Evolutionary conservation across 1,140 invertebrate genomes (phyloP).

Genomic region (Rhyacophila brunnea): DNA sequence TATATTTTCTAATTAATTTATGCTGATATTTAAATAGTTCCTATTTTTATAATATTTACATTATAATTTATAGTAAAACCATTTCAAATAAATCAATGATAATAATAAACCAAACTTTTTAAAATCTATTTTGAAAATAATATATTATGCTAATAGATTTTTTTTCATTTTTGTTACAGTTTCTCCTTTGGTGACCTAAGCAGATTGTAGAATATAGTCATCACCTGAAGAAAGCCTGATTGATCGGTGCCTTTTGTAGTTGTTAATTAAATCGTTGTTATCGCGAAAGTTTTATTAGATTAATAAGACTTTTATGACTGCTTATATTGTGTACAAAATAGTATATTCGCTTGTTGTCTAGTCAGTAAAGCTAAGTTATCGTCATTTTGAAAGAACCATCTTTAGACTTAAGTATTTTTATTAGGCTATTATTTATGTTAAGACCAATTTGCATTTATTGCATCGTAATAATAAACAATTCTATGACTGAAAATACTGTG

Average conservation of each 20-base stretch:
- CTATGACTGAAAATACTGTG: conserved; percentile 9
- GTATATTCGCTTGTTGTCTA: conserved; percentile 36
- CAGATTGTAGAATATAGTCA: background rate
- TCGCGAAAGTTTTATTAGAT: conserved; percentile 2
- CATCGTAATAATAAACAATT: conserved; percentile 4
- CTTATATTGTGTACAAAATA: conserved; percentile 32
- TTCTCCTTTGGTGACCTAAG: background rate
- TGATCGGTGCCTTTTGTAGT: conserved; percentile 19
- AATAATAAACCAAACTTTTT: no score
- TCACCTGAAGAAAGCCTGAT: background rate
- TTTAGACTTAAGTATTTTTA: conserved; percentile 20
- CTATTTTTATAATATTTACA: no score
- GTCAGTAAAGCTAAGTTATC: conserved; percentile 35
- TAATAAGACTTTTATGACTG: conserved; percentile 23
- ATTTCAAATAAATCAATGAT: no score
- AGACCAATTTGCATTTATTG: conserved; percentile 10
- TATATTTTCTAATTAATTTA: no score
- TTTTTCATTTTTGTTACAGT: conserved; percentile 26
- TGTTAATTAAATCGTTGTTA: conserved; percentile 4
- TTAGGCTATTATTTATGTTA: conserved; percentile 15
- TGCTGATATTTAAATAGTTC: no score
- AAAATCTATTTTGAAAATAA: no score
- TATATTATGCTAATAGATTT: conserved; percentile 11
- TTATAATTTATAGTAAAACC: no score
- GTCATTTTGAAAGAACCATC: conserved; percentile 20